phyloP scores from a whole-genome alignment of 2,888 invertebrate genomes.

The Tinea semifulvella region DNA sequence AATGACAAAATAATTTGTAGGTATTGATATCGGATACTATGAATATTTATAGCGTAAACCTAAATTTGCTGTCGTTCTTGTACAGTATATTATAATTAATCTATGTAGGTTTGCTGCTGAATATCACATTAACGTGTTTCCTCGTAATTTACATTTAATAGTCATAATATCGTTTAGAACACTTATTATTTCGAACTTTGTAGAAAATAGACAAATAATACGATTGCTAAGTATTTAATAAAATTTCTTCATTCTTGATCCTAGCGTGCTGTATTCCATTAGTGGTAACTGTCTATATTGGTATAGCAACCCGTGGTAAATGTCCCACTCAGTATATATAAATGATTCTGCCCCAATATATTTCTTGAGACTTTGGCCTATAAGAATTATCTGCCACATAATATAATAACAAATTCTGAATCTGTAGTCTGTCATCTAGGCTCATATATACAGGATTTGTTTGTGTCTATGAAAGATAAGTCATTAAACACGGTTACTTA shows the following conservation, averaged over 20 bases:
- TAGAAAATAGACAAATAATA: background rate
- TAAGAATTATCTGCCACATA: too few species aligned
- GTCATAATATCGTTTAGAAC: background rate
- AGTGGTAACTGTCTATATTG: too few species aligned
- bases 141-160: conserved; percentile 8
- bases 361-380: too few species aligned
- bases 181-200: background rate
- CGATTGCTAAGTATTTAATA: background rate
- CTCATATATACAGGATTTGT: too few species aligned
- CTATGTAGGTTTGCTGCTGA: conserved; percentile 6
- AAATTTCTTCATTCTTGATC: background rate
- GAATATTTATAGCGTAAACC: conserved; percentile 3
- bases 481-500: too few species aligned
- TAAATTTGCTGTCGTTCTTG: background rate
- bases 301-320: too few species aligned
- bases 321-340: too few species aligned
- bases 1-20: too few species aligned
- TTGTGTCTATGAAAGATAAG: too few species aligned
- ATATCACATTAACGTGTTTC: background rate
- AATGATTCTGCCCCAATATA: too few species aligned
- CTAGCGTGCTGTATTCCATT: background rate
- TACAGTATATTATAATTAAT: background rate
- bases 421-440: too few species aligned
- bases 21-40: background rate
- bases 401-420: too few species aligned